Evolutionary conservation across 1,140 invertebrate species (phyloP), one percentile per base, ranked within the genome.

Genomic region (Dinothrombium tinctorium): DNA sequence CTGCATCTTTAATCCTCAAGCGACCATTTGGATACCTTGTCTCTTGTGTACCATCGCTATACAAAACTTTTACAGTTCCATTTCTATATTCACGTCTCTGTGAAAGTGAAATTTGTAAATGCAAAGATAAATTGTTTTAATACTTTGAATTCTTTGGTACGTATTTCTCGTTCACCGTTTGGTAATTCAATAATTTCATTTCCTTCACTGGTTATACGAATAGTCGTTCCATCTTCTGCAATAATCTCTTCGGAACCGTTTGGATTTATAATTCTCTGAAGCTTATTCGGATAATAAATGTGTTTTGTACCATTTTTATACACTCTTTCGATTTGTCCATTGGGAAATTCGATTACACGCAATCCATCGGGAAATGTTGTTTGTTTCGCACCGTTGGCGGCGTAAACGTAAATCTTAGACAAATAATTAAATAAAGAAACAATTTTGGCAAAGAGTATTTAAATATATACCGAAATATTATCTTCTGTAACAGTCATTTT

Each of bases 31-130:
- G 67, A 57, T 89, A 92, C 35, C 76, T 65, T 0, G 86, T 90
- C 62, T 92, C 83, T 47, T 76, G 72, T 2, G 71, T 70, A 17
- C 86, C 86, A 60, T 90, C 79, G 1, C 69, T 65, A 62, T 82
- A 87, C 9, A 92, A 60, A 26, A 77, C 66, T 59, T 90, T 90
- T 0, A 81, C 68, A 2, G 83, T 87, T 8, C 86, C 84, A 65
- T 94, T 80, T 2, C 81, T 80, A 62, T 80, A 94, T 59, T 87
- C 79, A 26, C 82, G 62, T 56, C 74, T 69, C n/a, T n/a, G n/a
- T n/a, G n/a, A n/a, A n/a, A n/a, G n/a, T n/a, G n/a, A n/a, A n/a
- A n/a, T n/a, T n/a, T n/a, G n/a, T n/a, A n/a, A n/a, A n/a, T n/a
- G n/a, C n/a, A n/a, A n/a, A n/a, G n/a, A n/a, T n/a, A n/a, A n/a